Percentiles rank a stretch among this genome's conserved stretches.
Evolutionary conservation across 2,113 vertebrate genomes (phyloP).

Genomic region (Craseonycteris thonglongyai): DNA sequence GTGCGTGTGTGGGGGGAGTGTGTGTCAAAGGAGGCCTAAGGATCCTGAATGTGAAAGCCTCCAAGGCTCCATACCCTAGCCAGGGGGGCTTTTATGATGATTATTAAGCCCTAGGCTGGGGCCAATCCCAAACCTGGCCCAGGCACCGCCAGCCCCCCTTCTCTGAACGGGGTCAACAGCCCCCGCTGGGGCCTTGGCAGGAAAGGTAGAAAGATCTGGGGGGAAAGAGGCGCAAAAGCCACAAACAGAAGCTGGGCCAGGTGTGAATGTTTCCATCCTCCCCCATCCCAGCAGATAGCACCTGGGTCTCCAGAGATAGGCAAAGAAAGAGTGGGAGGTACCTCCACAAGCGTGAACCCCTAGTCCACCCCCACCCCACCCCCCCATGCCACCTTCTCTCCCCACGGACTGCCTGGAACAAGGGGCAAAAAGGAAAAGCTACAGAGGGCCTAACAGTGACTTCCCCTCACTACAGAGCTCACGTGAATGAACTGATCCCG

Average conservation of each 20-base stretch:
- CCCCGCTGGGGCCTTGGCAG: not conserved
- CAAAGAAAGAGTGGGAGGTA: not conserved
- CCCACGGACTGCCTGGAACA: not conserved
- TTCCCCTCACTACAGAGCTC: not conserved
- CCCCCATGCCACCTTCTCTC: not conserved
- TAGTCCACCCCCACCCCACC: too few relatives aligned
- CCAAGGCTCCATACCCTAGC: not conserved
- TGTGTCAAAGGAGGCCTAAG: constrained; percentile 11
- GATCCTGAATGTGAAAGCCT: not conserved
- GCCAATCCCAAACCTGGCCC: not conserved
- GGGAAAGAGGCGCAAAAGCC: not conserved
- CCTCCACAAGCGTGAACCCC: too few relatives aligned
- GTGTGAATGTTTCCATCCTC: not conserved
- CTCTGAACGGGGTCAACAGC: not conserved
- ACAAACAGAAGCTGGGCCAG: not conserved
- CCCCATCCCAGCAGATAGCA: not conserved
- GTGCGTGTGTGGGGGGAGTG: not conserved
- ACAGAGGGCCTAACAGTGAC: not conserved
- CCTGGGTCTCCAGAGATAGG: not conserved
- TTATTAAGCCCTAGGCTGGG: not conserved
- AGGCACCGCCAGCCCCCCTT: not conserved
- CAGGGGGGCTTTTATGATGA: constrained; percentile 32
- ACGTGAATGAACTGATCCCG: not conserved
- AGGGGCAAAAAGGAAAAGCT: not conserved
- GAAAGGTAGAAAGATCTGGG: not conserved